phyloP scores from a whole-genome alignment of 2,113 vertebrate species.

The Erpornis zantholeuca region DNA sequence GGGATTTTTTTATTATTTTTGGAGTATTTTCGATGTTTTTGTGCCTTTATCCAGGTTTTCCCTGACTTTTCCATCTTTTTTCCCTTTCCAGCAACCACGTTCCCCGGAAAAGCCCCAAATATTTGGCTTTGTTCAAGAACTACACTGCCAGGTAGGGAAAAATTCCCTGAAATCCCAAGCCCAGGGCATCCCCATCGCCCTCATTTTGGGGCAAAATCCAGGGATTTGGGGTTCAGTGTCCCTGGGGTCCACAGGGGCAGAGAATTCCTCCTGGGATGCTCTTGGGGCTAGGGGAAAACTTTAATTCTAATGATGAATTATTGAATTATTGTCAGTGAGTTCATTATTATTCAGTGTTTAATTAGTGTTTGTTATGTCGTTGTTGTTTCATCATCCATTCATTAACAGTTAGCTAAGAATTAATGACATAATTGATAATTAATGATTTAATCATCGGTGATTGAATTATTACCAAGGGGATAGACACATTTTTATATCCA shows the following conservation, averaged over 20 bases:
- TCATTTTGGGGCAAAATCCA: not conserved
- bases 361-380: not conserved
- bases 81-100: not conserved
- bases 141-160: not conserved
- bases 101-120: not conserved
- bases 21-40: not conserved
- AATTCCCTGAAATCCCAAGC: not conserved
- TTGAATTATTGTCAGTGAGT: not conserved
- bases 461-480: too few species aligned
- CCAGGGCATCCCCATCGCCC: not conserved
- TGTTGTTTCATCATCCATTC: not conserved
- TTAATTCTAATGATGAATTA: too few species aligned
- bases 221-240: not conserved
- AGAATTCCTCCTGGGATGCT: not conserved
- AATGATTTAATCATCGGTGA: not conserved
- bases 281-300: not conserved
- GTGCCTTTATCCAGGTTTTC: too few species aligned
- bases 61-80: not conserved
- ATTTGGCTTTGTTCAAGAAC: not conserved
- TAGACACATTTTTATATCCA: fast-evolving
- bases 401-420: not conserved
- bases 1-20: not conserved
- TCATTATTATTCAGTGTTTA: not conserved
- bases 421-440: not conserved
- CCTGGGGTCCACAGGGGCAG: not conserved